phyloP scores from a whole-genome alignment of 2,888 invertebrate species.

The Diabrotica balteata region DNA sequence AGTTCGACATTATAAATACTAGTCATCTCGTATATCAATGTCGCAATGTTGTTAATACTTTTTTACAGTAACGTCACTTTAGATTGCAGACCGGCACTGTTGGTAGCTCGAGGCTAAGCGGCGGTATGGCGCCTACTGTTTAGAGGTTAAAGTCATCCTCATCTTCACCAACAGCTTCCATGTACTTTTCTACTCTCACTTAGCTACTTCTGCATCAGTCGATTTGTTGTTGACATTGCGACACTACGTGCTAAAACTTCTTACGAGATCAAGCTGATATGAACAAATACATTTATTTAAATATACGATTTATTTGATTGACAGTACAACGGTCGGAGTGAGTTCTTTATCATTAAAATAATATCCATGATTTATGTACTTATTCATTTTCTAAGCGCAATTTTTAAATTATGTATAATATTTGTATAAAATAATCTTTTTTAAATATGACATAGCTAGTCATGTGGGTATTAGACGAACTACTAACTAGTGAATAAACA shows the following conservation, averaged over 20 bases:
- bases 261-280: constrained; percentile 9
- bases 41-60: constrained; percentile 6
- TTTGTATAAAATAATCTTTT: too few species aligned
- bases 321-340: neutral
- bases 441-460: too few species aligned
- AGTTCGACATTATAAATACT: too few species aligned
- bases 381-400: neutral
- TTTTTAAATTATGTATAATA: neutral
- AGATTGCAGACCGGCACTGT: constrained; percentile 10
- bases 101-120: constrained; percentile 49
- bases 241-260: constrained; percentile 27
- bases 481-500: too few species aligned
- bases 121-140: constrained; percentile 56
- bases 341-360: neutral
- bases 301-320: neutral
- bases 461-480: too few species aligned
- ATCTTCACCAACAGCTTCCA: constrained; percentile 30
- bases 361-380: neutral
- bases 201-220: constrained; percentile 8
- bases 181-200: constrained; percentile 36
- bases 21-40: neutral
- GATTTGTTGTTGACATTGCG: constrained; percentile 39
- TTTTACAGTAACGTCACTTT: constrained; percentile 5
- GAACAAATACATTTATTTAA: neutral
- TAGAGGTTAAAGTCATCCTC: constrained; percentile 53